Evolutionary conservation across 1,140 invertebrate species (phyloP), one percentile per base, ranked within the genome.

Genomic region (Drosophila kurseongensis): DNA sequence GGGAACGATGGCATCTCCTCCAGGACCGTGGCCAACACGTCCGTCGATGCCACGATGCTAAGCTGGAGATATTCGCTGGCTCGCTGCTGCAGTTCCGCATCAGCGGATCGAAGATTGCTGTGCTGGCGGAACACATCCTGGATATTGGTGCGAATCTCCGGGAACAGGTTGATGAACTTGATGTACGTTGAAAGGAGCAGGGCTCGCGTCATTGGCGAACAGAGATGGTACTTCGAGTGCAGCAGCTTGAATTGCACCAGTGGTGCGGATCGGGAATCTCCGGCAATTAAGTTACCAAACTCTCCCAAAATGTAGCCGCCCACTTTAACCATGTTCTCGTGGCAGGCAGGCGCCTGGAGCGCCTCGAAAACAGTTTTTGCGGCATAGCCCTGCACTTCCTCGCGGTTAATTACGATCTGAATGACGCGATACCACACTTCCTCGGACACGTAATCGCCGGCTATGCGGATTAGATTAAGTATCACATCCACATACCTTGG

Each of bases 301-400:
- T 99, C 99, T 59, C 99, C 99, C 44, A 99, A 94, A 84, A 99
- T 99, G 85, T 99, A 99, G 29, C 98, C 99, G 56, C 99, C 99
- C 47, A 99, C 99, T 95, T 99, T 99, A 0, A 99, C 99, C 99
- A 99, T 99, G 93, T 99, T 99, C 94, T 99, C 99, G 93, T 99
- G 99, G 92, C 99, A 99, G 51, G 99, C 98, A 29, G 98, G 98
- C 45, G 98, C 98, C 94, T 99, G 98, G 50, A 99, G 93, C 71
- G 98, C 97, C 95, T 99, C 99, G 94, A 99, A 99, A 6, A 99
- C 98, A 38, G 99, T 99, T 94, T 99, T 99, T 7, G 99, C 98
- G 48, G 99, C 98, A 94, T 99, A 99, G 16, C 98, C 99, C 93
- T 98, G 98, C 1, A 99, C 98, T 93, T 99, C 99, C 92, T 99